Percentiles rank a stretch among this genome's conserved stretches.
Conservation (phyloP, 2,113 vertebrate genomes). For the Dinomys branickii region DNA sequence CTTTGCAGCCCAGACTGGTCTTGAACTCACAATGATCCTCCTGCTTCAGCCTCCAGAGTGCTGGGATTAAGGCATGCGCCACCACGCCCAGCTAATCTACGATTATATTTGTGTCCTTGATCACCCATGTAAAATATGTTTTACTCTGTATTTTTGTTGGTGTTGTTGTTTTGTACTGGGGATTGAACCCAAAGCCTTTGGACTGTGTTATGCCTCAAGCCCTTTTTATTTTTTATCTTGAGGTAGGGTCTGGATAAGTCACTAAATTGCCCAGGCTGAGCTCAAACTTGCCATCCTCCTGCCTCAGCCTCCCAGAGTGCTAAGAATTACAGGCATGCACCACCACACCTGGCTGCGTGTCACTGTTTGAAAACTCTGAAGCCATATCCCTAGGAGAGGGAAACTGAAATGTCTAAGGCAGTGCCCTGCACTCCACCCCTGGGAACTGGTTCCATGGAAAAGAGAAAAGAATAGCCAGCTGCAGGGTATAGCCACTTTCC, state of each 20-base stretch:
- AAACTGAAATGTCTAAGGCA: not conserved
- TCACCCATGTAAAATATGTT: not conserved
- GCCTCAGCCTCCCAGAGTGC: not conserved
- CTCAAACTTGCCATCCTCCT: not conserved
- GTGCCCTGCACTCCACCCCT: not conserved
- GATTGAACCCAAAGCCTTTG: not conserved
- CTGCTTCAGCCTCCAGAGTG: too few species aligned
- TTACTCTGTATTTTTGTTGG: not conserved
- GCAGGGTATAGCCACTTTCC: not conserved
- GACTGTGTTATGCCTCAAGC: not conserved
- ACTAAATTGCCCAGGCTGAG: not conserved
- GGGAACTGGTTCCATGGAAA: not conserved
- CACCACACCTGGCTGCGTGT: not conserved
- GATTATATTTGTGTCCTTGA: not conserved
- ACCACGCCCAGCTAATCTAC: not conserved
- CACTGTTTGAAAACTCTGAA: constrained; percentile 2
- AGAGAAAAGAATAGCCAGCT: not conserved
- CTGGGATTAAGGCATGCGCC: too few species aligned
- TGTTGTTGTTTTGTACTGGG: not conserved
- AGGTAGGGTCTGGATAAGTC: not conserved
- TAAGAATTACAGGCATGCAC: not conserved
- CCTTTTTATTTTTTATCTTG: not conserved
- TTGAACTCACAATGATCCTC: too few species aligned
- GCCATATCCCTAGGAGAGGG: not conserved
- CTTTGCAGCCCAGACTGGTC: too few species aligned